Conservation (phyloP, 2,797 vertebrate species). For the Muscicapa comitata region DNA sequence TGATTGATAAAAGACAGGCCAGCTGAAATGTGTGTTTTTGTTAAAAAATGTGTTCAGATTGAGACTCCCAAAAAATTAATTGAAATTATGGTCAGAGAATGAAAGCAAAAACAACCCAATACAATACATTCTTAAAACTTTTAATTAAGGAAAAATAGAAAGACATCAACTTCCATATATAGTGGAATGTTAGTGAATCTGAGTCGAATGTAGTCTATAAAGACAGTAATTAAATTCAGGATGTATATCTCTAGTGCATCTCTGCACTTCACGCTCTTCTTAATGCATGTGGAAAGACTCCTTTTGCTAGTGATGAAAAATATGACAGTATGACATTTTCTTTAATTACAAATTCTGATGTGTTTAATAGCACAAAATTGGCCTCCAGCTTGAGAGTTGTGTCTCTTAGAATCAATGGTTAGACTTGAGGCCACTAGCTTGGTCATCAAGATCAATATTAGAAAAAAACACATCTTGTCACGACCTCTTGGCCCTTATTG, state of each 20-base stretch:
- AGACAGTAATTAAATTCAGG: background rate
- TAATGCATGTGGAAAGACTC: slow-evolving; percentile 47
- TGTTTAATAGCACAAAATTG: slow-evolving; percentile 74
- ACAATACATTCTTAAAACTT: slow-evolving; percentile 31
- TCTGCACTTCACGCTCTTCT: slow-evolving; percentile 35
- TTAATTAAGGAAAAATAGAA: slow-evolving; percentile 25
- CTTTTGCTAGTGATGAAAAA: slow-evolving; percentile 58
- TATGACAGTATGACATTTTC: slow-evolving; percentile 69
- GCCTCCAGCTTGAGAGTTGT: slow-evolving; percentile 66
- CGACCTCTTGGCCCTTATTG: slow-evolving; percentile 74
- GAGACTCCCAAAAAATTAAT: background rate
- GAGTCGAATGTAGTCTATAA: background rate
- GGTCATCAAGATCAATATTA: slow-evolving; percentile 80
- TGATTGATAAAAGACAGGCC: background rate
- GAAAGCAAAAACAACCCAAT: background rate
- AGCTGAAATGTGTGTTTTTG: background rate
- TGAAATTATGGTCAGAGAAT: background rate
- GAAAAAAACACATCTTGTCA: slow-evolving; percentile 68
- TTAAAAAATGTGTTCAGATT: background rate
- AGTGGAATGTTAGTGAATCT: background rate
- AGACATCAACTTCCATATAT: background rate
- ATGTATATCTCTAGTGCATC: slow-evolving; percentile 7
- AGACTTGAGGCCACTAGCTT: slow-evolving; percentile 74
- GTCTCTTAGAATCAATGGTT: slow-evolving; percentile 75
- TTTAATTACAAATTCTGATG: slow-evolving; percentile 73